phyloP scores from a whole-genome alignment of 1,140 invertebrate genomes.

The Lepidurus arcticus region DNA sequence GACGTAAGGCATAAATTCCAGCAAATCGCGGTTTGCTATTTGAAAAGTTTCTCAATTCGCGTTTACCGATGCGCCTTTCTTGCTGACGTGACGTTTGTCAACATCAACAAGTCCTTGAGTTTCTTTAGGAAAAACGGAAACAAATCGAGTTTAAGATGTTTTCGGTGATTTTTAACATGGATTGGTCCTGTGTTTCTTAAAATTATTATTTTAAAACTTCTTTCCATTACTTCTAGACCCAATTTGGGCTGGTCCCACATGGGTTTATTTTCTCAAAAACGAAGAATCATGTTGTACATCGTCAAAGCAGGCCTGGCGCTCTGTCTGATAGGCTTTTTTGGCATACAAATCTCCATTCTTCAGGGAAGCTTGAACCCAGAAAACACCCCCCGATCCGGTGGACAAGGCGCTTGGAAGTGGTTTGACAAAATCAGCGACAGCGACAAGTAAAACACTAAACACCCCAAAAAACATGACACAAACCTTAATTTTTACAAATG shows the following conservation, averaged over 20 bases:
- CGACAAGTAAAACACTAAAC: background rate
- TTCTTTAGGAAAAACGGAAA: too few species aligned
- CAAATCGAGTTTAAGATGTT: background rate
- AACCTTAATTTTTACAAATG: background rate
- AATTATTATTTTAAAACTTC: background rate
- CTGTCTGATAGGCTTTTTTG: conserved; percentile 9
- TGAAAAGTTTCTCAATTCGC: too few species aligned
- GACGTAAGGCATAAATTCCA: too few species aligned
- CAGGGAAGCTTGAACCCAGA: background rate
- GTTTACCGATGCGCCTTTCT: too few species aligned
- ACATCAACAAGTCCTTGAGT: too few species aligned
- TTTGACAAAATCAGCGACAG: conserved; percentile 10
- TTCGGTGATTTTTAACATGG: conserved; percentile 7
- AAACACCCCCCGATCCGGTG: background rate
- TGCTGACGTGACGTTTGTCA: too few species aligned
- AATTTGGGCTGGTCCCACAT: background rate
- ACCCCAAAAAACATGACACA: background rate
- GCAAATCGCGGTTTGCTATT: too few species aligned
- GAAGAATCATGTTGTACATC: background rate
- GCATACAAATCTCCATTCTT: background rate
- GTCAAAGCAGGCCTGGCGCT: background rate
- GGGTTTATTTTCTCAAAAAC: background rate
- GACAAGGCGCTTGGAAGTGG: background rate
- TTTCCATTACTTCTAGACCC: background rate
- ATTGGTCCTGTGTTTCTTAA: background rate